A percentile compares a stretch with the other conserved stretches of the same genome.
Conservation (phyloP, 2,113 vertebrate species). For the Syrmaticus mikado region DNA sequence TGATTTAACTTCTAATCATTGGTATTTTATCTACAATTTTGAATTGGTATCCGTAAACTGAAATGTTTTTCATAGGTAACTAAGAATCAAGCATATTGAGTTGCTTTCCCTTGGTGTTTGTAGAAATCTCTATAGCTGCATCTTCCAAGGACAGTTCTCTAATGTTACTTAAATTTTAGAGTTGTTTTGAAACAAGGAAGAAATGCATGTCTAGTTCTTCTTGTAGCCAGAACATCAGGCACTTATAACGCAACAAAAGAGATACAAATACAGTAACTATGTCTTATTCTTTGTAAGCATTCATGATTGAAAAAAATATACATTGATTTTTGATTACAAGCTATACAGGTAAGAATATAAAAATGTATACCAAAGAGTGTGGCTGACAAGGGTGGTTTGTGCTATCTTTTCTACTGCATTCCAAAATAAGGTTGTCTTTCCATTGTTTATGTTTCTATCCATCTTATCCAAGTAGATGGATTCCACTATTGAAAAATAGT, state of each 20-base stretch:
- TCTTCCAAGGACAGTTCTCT: too few species aligned
- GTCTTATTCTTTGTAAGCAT: not conserved
- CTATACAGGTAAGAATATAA: not conserved
- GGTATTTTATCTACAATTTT: not conserved
- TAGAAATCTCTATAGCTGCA: not conserved
- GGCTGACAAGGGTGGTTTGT: not conserved
- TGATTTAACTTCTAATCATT: not conserved
- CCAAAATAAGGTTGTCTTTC: not conserved
- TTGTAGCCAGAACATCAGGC: not conserved
- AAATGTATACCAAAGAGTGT: not conserved
- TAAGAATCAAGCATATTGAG: not conserved
- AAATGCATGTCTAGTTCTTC: not conserved
- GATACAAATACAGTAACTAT: not conserved
- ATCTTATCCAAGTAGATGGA: not conserved
- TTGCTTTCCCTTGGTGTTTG: not conserved
- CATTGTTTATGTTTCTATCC: not conserved
- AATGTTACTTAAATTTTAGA: not conserved
- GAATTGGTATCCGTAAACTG: not conserved
- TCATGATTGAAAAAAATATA: not conserved
- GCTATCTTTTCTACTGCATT: not conserved
- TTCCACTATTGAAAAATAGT: not conserved
- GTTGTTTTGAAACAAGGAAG: not conserved
- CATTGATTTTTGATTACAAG: not conserved
- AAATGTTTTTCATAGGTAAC: not conserved
- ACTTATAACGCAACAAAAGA: not conserved